A percentile compares a stretch with the other conserved stretches of the same genome.
Evolutionary conservation across 2,888 invertebrate species (phyloP).

Genomic region (Sarcophaga carnaria): DNA sequence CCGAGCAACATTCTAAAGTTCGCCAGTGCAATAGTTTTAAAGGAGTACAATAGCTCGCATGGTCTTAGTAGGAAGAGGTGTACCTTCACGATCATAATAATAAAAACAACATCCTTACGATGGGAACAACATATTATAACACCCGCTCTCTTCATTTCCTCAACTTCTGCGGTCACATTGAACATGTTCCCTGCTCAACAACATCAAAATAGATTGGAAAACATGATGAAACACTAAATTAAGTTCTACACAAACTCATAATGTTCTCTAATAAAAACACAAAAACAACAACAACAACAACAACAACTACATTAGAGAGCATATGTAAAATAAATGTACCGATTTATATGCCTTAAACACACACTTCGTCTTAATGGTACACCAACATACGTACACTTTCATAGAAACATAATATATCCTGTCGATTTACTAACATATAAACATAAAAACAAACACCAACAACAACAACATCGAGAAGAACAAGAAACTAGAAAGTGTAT

Average conservation of each 20-base stretch:
- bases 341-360: not conserved
- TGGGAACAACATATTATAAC: too few relatives aligned
- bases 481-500: not conserved
- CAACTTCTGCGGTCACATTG: conserved; percentile 13
- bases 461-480: not conserved
- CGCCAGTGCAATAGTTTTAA: too few relatives aligned
- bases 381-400: not conserved
- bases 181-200: not conserved
- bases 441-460: not conserved
- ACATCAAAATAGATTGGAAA: conserved; percentile 54
- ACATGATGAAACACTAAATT: conserved; percentile 55
- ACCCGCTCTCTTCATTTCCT: too few relatives aligned
- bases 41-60: too few relatives aligned
- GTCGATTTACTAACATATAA: not conserved
- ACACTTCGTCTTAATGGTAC: not conserved
- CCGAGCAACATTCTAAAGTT: too few relatives aligned
- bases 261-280: conserved; percentile 7
- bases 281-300: conserved; percentile 8
- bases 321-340: conserved; percentile 19
- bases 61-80: too few relatives aligned
- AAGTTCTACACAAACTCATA: conserved; percentile 14
- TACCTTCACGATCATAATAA: too few relatives aligned
- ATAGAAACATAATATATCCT: not conserved
- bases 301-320: not conserved
- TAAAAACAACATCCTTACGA: too few relatives aligned